phyloP scores from a whole-genome alignment of 2,888 invertebrate genomes.

The Orthosia gothica region DNA sequence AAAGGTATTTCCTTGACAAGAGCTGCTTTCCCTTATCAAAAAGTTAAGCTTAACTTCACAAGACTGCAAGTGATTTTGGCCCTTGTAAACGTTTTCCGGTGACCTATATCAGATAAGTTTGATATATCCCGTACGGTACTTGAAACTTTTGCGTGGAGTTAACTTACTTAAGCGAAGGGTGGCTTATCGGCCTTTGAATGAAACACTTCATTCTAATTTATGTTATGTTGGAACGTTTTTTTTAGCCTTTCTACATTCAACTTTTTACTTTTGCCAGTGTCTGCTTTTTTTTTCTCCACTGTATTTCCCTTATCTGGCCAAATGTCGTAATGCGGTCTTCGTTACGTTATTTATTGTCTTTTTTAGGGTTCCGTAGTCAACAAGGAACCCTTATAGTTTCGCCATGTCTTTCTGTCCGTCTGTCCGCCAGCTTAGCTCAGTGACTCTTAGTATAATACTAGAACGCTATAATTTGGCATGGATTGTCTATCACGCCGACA shows the following conservation, averaged over 20 bases:
- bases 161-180: slow-evolving; percentile 73
- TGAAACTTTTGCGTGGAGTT: slow-evolving; percentile 79
- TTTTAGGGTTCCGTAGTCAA: too few species aligned
- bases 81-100: slow-evolving; percentile 80
- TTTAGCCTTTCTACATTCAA: slow-evolving; percentile 68
- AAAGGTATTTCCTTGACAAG: slow-evolving; percentile 61
- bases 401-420: too few species aligned
- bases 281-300: slow-evolving; percentile 71
- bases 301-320: slow-evolving; percentile 73
- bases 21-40: slow-evolving; percentile 76
- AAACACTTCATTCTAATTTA: slow-evolving; percentile 88
- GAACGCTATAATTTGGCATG: too few species aligned
- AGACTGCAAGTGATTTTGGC: slow-evolving; percentile 84
- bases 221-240: slow-evolving; percentile 70
- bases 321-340: slow-evolving; percentile 70
- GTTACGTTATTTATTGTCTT: slow-evolving; percentile 72
- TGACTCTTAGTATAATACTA: too few species aligned
- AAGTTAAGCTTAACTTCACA: slow-evolving; percentile 78
- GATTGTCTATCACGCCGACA: too few species aligned
- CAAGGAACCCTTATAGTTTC: too few species aligned
- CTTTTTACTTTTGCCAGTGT: slow-evolving; percentile 66
- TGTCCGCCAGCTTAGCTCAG: too few species aligned
- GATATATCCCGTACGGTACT: slow-evolving; percentile 81
- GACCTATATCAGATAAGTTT: slow-evolving; percentile 88
- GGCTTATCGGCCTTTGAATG: slow-evolving; percentile 84